Evolutionary conservation across 2,797 vertebrate genomes (phyloP).

Genomic region (Sphenodon punctatus): DNA sequence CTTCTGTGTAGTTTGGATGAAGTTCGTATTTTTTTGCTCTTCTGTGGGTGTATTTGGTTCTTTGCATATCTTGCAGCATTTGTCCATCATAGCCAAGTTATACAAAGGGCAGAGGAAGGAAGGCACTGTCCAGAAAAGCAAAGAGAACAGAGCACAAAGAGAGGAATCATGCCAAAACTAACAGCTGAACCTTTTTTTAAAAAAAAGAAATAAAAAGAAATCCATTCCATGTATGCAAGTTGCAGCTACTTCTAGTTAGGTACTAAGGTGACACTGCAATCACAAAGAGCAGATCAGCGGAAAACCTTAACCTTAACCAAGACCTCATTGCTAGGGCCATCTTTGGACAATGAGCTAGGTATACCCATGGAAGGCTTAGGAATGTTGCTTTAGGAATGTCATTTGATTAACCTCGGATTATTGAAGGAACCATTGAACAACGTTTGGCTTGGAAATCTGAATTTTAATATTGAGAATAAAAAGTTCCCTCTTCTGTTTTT

Average conservation of each 20-base stretch:
- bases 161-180: slow-evolving; percentile 51
- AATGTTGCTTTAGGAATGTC: slow-evolving; percentile 16
- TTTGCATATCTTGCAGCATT: slow-evolving; percentile 54
- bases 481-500: not conserved
- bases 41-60: slow-evolving; percentile 3
- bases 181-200: slow-evolving; percentile 31
- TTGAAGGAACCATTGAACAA: not conserved
- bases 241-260: not conserved
- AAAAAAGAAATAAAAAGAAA: too few species aligned
- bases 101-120: slow-evolving; percentile 26
- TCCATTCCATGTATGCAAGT: slow-evolving; percentile 5
- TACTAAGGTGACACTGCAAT: not conserved
- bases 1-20: slow-evolving; percentile 27
- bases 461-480: not conserved
- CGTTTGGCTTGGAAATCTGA: not conserved
- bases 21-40: not conserved
- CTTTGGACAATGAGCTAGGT: not conserved
- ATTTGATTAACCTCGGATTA: slow-evolving; percentile 17
- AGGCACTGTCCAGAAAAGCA: slow-evolving; percentile 44
- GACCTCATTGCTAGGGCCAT: not conserved
- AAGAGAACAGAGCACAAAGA: slow-evolving; percentile 29
- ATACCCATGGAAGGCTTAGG: not conserved
- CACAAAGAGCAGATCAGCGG: not conserved
- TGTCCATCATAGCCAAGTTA: slow-evolving; percentile 42
- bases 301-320: not conserved